These are phyloP conservation scores for Halichondria panicea DNA, from an alignment of 37 sponge, comb jelly and placozoan species.

Conservation along the genomic window DNA sequence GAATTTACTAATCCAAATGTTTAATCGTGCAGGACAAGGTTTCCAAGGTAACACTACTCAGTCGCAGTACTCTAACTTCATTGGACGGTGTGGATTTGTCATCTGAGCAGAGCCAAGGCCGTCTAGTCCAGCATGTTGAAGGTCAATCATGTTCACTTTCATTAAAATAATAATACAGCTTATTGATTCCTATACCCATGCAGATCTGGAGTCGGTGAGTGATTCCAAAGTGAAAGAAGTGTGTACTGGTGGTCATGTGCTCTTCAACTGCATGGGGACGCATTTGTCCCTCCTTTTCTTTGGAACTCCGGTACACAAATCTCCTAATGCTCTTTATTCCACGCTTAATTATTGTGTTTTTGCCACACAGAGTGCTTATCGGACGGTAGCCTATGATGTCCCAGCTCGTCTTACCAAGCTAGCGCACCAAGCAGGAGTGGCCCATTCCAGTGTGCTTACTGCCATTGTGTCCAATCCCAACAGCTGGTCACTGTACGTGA, in stretches of 20 bases:
- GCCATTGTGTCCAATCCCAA: constrained; percentile 62
- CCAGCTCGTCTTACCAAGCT: constrained; percentile 49
- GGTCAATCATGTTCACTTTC: constrained; percentile 5
- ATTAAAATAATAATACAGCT: background rate
- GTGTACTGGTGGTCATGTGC: constrained; percentile 66
- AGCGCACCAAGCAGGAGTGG: constrained; percentile 68
- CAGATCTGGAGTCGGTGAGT: constrained; percentile 70
- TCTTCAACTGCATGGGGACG: constrained; percentile 82
- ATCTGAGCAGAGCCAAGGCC: constrained; percentile 50
- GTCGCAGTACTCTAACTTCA: constrained; percentile 39
- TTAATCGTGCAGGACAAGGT: constrained; percentile 31
- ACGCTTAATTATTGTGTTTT: background rate
- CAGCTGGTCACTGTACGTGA: constrained; percentile 75
- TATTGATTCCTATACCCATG: background rate
- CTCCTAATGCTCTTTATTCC: too few species aligned
- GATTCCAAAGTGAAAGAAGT: constrained; percentile 63
- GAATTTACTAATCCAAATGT: background rate
- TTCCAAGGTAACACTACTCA: constrained; percentile 58
- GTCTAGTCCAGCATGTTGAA: constrained; percentile 70
- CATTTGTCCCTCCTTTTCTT: background rate
- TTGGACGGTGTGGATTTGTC: constrained; percentile 38
- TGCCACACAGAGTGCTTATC: constrained; percentile 46
- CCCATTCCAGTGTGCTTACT: constrained; percentile 73
- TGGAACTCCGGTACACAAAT: background rate
- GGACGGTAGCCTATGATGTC: constrained; percentile 76